Evolutionary conservation across 2,888 invertebrate genomes (phyloP).

Genomic region (Orgyia antiqua): DNA sequence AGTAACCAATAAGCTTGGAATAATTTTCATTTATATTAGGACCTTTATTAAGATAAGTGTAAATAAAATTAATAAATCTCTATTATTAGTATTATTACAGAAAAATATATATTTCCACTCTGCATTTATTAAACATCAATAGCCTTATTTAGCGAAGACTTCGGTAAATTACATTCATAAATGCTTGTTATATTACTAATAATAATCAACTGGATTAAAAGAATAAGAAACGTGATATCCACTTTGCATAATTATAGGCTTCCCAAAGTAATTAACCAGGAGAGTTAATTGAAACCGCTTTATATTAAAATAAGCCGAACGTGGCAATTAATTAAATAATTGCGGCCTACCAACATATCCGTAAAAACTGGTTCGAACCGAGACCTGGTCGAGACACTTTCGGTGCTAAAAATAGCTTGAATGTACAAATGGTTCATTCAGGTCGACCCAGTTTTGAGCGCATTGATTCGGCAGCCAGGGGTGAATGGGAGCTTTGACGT

Average conservation of each 20-base stretch:
- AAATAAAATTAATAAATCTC: no score
- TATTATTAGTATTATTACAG: no score
- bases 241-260: conserved; percentile 10
- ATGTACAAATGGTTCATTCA: conserved; percentile 66
- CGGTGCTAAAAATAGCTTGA: conserved; percentile 62
- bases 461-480: conserved; percentile 67
- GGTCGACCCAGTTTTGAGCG: conserved; percentile 60
- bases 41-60: no score
- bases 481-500: conserved; percentile 71
- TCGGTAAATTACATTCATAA: no score
- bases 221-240: conserved; percentile 1
- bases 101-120: no score
- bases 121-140: no score
- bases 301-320: conserved; percentile 8
- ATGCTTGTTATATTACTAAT: not conserved
- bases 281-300: no score
- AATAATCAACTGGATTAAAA: not conserved
- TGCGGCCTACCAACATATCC: conserved; percentile 40
- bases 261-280: conserved; percentile 9
- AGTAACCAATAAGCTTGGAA: no score
- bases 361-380: conserved; percentile 46
- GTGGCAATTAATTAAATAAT: conserved; percentile 37
- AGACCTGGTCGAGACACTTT: conserved; percentile 40
- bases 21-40: no score
- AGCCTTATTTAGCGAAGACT: no score